These are phyloP conservation scores for Rhombomys opimus DNA, from an alignment of 2,113 vertebrate species.

Conservation along the genomic window DNA sequence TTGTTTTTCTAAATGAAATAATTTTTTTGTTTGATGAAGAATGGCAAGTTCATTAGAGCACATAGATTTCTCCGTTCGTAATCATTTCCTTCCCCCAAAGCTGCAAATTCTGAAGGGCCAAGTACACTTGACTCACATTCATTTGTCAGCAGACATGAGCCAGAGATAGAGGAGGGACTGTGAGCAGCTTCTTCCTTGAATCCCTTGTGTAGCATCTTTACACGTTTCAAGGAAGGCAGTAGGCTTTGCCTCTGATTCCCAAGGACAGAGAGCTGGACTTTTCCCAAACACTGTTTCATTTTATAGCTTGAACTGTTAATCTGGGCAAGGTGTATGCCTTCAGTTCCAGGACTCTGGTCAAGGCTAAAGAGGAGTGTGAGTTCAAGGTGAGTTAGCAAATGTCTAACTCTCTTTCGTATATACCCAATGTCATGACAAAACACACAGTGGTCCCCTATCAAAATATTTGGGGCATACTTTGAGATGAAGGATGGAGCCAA, in stretches of 20 bases:
- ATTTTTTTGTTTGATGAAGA: conserved; percentile 66
- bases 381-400: conserved; percentile 5
- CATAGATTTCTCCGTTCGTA: conserved; percentile 32
- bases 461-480: conserved; percentile 43
- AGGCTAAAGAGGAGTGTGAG: neutral
- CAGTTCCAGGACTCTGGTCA: neutral
- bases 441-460: neutral
- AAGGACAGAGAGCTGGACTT: neutral
- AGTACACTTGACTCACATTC: neutral
- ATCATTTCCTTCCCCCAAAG: neutral
- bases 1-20: conserved; percentile 52
- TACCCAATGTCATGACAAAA: neutral
- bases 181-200: neutral
- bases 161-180: neutral
- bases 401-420: neutral
- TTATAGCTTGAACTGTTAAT: neutral
- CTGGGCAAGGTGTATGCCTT: neutral
- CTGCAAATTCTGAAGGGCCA: conserved; percentile 19
- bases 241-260: neutral
- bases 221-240: neutral
- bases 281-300: neutral
- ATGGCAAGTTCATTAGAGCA: conserved; percentile 59
- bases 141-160: neutral
- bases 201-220: neutral
- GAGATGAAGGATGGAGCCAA: conserved; percentile 18